phyloP scores from a whole-genome alignment of 2,797 vertebrate species.

The Sylvia borin region DNA sequence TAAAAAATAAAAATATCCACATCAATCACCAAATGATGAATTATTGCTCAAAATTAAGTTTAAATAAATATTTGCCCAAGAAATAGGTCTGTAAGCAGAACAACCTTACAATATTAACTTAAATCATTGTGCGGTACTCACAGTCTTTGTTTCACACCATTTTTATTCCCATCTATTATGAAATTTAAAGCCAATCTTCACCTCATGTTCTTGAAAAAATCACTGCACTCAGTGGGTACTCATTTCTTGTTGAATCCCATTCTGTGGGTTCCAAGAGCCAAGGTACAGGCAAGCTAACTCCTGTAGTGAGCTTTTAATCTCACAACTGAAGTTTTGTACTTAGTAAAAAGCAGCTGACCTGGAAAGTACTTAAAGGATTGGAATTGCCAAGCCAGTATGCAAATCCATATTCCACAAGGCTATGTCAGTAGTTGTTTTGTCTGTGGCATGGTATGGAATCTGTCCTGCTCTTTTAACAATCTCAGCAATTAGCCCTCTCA shows the following conservation, averaged over 20 bases:
- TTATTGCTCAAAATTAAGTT: background rate
- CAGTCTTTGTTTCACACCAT: background rate
- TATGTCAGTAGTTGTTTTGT: background rate
- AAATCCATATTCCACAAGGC: background rate
- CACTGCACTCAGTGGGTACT: background rate
- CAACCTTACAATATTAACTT: background rate
- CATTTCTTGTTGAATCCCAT: background rate
- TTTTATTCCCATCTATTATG: background rate
- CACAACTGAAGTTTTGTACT: background rate
- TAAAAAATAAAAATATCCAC: too few species aligned
- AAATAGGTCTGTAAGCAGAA: background rate
- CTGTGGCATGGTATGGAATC: background rate
- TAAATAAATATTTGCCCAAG: background rate
- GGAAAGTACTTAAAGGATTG: background rate
- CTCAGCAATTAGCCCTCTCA: background rate
- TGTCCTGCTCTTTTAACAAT: background rate
- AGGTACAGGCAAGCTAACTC: background rate
- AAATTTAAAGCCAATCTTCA: background rate
- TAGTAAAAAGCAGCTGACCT: background rate
- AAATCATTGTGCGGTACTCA: background rate
- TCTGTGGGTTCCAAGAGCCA: background rate
- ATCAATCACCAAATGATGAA: background rate
- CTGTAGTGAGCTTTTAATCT: background rate
- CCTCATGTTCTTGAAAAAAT: background rate
- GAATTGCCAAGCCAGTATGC: background rate